Evolutionary conservation across 2,113 vertebrate genomes (phyloP).

Genomic region (Rutilus rutilus): DNA sequence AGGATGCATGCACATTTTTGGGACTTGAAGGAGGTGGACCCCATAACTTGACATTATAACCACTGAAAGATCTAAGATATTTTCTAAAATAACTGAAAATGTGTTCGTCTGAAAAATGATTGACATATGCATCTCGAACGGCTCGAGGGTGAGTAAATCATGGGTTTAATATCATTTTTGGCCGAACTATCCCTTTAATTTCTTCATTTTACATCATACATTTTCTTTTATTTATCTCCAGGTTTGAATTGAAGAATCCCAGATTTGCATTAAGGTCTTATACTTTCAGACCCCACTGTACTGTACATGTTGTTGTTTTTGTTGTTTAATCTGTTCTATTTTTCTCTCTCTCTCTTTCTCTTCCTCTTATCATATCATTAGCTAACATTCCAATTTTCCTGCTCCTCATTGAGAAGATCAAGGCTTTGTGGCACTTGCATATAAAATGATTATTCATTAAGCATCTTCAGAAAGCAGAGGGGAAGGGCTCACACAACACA

Average conservation of each 20-base stretch:
- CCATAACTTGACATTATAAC: too few species aligned
- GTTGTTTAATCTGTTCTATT: conserved; percentile 6
- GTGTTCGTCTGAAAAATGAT: too few species aligned
- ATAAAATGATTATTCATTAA: conserved; percentile 76
- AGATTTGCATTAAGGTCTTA: neutral
- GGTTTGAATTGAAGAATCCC: neutral
- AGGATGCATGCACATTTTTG: too few species aligned
- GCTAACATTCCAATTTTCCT: conserved; percentile 61
- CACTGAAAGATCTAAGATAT: too few species aligned
- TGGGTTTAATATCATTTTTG: too few species aligned
- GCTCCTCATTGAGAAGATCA: conserved; percentile 67
- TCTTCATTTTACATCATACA: neutral
- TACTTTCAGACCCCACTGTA: neutral
- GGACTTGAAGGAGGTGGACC: too few species aligned
- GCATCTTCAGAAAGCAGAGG: conserved; percentile 69
- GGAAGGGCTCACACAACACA: conserved; percentile 67
- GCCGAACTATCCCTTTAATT: too few species aligned
- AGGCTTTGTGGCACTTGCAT: conserved; percentile 67
- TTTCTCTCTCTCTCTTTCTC: conserved; percentile 48
- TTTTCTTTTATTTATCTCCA: neutral
- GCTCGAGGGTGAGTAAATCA: too few species aligned
- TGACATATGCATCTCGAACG: too few species aligned
- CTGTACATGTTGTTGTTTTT: conserved; percentile 20
- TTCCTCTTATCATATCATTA: conserved; percentile 65
- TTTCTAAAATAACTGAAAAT: too few species aligned